Base-by-base conservation (phyloP, 2,888 invertebrate genomes). In the Cephus pygmeus region DNA sequence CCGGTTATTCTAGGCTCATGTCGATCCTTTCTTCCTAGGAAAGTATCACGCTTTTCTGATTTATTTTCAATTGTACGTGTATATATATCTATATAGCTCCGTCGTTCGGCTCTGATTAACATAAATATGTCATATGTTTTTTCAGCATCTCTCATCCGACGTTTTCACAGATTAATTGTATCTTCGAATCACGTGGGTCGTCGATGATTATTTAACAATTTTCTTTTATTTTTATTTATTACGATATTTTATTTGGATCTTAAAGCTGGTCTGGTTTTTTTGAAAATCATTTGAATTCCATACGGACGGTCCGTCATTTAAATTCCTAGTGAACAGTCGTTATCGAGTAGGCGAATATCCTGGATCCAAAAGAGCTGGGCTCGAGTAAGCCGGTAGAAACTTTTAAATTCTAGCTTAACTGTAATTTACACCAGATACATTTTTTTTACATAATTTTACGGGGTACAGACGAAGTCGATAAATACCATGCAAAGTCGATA, bases 1-100 rank as follows among this genome's bases (percentile, higher is more conserved):
- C 69, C 75, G 75, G 34, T 34, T 30, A 77, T 40, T 40, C 75
- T 68, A 30, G 69, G 69, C 77, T 77, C n/a, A 77, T 40, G 74
- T 34, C 69, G 34, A 15, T 23, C 23, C 56, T 23, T 56, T 56
- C 56, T 56, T 56, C 6, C 23, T 6, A 6, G 23, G 56, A 23
- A 56, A 23, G 56, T 56, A 2, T 56, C 56, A 56, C 23, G 56
- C 2, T 56, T 23, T 56, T 56, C 56, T 56, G 23, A 56, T 56
- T 56, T 56, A 56, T 56, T 23, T 56, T 23, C 2, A 15, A 23
- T 56, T 69, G 12, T n/a, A 34, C 31, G 69, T 77, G 36, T n/a
- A n/a, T 40, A 56, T 40, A 23, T 40, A 56, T 56, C 2, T 40
- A 56, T 23, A 56, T 23, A 56, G 56, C 6, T 23, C 56, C 2